These are phyloP conservation scores for Dasypolia templi DNA, from an alignment of 2,888 invertebrate species.

Conservation along the genomic window DNA sequence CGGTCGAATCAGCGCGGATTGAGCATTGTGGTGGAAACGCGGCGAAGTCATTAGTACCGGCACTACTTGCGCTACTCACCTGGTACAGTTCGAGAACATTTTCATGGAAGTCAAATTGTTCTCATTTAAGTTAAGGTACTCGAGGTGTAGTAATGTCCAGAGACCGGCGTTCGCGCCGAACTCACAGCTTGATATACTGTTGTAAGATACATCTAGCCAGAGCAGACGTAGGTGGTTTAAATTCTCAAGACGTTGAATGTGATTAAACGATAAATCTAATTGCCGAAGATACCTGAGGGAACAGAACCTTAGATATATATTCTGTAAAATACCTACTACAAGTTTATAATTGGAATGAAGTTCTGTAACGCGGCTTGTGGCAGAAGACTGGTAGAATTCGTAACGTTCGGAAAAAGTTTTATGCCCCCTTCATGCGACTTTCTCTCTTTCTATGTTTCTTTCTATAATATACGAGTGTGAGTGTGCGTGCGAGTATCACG, in stretches of 20 bases:
- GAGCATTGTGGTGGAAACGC: conserved; percentile 49
- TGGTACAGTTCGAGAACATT: conserved; percentile 87
- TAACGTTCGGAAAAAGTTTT: background rate
- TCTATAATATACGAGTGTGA: background rate
- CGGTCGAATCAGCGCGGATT: conserved; percentile 60
- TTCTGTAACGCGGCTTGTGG: background rate
- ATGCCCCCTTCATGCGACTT: background rate
- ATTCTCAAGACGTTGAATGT: conserved; percentile 90
- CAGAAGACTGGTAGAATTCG: background rate
- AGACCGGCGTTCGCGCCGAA: conserved; percentile 82
- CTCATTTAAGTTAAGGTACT: conserved; percentile 88
- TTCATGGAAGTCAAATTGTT: conserved; percentile 89
- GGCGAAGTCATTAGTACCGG: conserved; percentile 45
- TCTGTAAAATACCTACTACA: background rate
- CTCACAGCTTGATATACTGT: conserved; percentile 88
- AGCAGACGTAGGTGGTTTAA: conserved; percentile 88
- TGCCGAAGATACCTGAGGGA: conserved; percentile 89
- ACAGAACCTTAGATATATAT: background rate
- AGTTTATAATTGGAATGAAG: background rate
- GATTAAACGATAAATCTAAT: conserved; percentile 91
- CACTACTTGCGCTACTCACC: conserved; percentile 70
- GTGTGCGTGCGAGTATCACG: background rate
- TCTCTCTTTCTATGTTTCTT: background rate
- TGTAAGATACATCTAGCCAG: conserved; percentile 90
- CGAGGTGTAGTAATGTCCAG: conserved; percentile 88